These are phyloP conservation scores for Atopsyche davidsoni DNA, from an alignment of 1,140 invertebrate species.

Conservation along the genomic window DNA sequence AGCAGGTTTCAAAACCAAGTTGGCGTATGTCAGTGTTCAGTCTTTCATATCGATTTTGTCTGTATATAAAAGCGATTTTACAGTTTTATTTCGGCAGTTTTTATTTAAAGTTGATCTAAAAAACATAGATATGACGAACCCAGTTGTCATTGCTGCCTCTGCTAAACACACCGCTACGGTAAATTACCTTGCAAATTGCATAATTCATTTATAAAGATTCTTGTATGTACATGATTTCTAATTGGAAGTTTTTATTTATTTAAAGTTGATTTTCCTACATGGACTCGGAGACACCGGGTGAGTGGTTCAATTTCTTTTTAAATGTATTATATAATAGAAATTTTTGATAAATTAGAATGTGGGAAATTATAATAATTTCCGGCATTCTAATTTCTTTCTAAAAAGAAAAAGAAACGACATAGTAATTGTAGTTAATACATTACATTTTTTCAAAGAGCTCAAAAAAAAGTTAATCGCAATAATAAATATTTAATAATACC, in stretches of 20 bases:
- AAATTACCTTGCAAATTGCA: conserved; percentile 24
- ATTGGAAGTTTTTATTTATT: conserved; percentile 32
- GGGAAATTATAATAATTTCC: too few species aligned
- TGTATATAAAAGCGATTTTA: conserved; percentile 19
- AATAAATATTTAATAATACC: too few species aligned
- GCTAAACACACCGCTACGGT: conserved; percentile 75
- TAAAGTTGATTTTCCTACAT: conserved; percentile 65
- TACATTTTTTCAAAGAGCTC: too few species aligned
- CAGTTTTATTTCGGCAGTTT: neutral
- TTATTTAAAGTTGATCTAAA: neutral
- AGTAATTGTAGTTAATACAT: too few species aligned
- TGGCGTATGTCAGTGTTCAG: conserved; percentile 21
- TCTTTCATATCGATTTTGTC: conserved; percentile 20
- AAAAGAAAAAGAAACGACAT: too few species aligned
- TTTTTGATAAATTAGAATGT: too few species aligned
- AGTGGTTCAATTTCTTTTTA: conserved; percentile 31
- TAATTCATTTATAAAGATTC: conserved; percentile 13
- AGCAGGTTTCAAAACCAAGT: too few species aligned
- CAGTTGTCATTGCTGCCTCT: conserved; percentile 68
- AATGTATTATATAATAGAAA: too few species aligned
- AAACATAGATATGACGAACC: conserved; percentile 42
- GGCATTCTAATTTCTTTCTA: too few species aligned
- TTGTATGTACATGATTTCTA: neutral
- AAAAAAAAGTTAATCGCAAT: too few species aligned
- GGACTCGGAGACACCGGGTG: conserved; percentile 65